Evolutionary conservation across 64 coral and sea anemone genomes (phyloP), one percentile per base, ranked within the genome.

Genomic region (Stylophora pistillata): DNA sequence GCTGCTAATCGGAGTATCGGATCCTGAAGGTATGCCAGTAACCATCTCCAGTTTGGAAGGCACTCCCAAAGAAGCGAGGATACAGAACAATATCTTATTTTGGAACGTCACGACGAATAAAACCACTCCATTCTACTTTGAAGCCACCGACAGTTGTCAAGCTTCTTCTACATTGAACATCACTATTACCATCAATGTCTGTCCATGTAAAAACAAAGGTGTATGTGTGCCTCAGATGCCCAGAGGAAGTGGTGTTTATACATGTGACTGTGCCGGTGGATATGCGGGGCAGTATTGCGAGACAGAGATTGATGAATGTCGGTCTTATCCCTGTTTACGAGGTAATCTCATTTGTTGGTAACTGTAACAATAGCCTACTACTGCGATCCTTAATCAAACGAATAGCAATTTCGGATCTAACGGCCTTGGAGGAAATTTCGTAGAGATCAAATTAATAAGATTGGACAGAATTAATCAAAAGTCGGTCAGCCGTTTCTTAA

Each of bases 21-120:
- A 77, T 77, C 74, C 74, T 53, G 74, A 77, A 55, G 74, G 74
- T 55, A 77, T 77, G 74, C 74, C 74, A 25, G 23, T 77, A 9
- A 77, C 74, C 47, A 77, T 56, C 52, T 77, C 74, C n/a, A 47
- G 54, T 2, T n/a, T 77, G 21, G 10, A 77, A 55, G 74, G 74
- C 2, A 77, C 20, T 29, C 74, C 74, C 4, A 56, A 77, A 77
- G 74, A 77, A 47, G 74, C 74, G 9, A 6, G n/a, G 21, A 23
- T 77, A 10, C 53, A 56, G 23, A 77, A 55, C 53, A 56, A 56
- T 15, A 15, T 77, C 0, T 17, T 77, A 4, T 13, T 77, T 28
- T 77, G 74, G 74, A 77, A 77, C 41, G 74, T 77, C 20, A 56
- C 74, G 21, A 77, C 74, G 27, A 77, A 56, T 17, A 55, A 55